Percentiles rank a stretch among this genome's conserved stretches.
phyloP scores from a whole-genome alignment of 1,140 invertebrate species.

The Bombus difficillimus region DNA sequence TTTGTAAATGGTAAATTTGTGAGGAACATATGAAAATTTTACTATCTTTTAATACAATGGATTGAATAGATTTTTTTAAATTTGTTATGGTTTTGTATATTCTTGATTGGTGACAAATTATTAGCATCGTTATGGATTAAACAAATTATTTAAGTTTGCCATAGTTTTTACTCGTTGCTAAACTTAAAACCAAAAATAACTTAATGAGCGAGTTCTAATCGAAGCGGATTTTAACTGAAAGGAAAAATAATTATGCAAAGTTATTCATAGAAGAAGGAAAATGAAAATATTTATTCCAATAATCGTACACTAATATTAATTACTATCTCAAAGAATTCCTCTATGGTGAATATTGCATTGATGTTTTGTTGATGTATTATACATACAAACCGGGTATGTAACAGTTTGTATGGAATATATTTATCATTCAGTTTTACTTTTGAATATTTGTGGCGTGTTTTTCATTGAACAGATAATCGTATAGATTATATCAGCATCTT shows the following conservation, averaged over 20 bases:
- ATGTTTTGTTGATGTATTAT: no score
- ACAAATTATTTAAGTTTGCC: neutral
- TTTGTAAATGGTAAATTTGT: no score
- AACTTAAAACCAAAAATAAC: no score
- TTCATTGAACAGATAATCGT: neutral
- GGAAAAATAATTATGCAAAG: neutral
- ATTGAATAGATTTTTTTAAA: no score
- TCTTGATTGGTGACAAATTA: neutral
- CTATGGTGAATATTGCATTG: no score
- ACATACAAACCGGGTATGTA: no score
- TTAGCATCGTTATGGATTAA: no score
- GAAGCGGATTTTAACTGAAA: neutral
- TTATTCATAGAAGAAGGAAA: neutral
- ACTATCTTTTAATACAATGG: no score
- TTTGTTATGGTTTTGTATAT: no score
- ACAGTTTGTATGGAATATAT: no score
- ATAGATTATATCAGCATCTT: neutral
- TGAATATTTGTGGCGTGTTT: neutral
- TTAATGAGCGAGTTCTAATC: neutral
- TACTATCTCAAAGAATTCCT: neutral
- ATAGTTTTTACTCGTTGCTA: neutral
- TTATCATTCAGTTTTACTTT: neutral
- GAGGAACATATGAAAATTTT: no score
- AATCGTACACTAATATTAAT: no score
- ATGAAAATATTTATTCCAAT: neutral